Percentiles rank a stretch among this genome's conserved stretches.
Conservation (phyloP, 2,113 vertebrate species). For the Microtus ochrogaster region DNA sequence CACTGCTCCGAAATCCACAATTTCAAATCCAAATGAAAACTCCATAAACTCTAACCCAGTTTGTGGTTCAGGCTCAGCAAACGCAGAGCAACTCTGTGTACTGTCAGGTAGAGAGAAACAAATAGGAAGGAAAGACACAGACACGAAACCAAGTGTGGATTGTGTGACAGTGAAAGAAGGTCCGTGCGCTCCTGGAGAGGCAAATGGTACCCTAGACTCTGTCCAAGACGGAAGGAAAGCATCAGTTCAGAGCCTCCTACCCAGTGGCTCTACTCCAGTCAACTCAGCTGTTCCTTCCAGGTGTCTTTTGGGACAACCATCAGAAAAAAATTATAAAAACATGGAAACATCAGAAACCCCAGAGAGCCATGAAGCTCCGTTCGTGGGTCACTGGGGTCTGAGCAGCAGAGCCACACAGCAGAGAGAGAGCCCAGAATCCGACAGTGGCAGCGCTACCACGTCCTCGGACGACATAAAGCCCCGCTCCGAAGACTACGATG, state of each 20-base stretch:
- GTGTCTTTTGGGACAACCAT: slow-evolving; percentile 81
- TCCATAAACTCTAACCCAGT: slow-evolving; percentile 58
- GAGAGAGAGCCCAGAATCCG: slow-evolving; percentile 95
- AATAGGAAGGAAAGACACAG: slow-evolving; percentile 58
- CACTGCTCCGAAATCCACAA: slow-evolving; percentile 44
- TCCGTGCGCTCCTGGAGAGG: slow-evolving; percentile 66
- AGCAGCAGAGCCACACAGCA: slow-evolving; percentile 84
- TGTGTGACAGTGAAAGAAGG: slow-evolving; percentile 60
- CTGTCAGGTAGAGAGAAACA: slow-evolving; percentile 58
- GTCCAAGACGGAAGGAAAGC: slow-evolving; percentile 72
- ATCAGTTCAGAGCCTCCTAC: slow-evolving; percentile 73
- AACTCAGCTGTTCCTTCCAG: slow-evolving; percentile 80
- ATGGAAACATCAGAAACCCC: slow-evolving; percentile 85
- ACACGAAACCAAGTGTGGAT: slow-evolving; percentile 54
- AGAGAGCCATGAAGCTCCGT: slow-evolving; percentile 89
- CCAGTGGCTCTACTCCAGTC: slow-evolving; percentile 64
- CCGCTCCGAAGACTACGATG: slow-evolving; percentile 98
- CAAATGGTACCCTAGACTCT: slow-evolving; percentile 59
- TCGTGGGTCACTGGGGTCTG: slow-evolving; percentile 90
- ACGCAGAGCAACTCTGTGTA: slow-evolving; percentile 51
- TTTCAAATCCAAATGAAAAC: slow-evolving; percentile 71
- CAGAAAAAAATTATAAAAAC: slow-evolving; percentile 87
- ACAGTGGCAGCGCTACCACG: slow-evolving; percentile 95
- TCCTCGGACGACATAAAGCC: slow-evolving; percentile 99
- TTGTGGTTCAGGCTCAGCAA: slow-evolving; percentile 53